Base-by-base conservation (phyloP, 2,888 invertebrate genomes). In the Stictocephala bisonia region DNA sequence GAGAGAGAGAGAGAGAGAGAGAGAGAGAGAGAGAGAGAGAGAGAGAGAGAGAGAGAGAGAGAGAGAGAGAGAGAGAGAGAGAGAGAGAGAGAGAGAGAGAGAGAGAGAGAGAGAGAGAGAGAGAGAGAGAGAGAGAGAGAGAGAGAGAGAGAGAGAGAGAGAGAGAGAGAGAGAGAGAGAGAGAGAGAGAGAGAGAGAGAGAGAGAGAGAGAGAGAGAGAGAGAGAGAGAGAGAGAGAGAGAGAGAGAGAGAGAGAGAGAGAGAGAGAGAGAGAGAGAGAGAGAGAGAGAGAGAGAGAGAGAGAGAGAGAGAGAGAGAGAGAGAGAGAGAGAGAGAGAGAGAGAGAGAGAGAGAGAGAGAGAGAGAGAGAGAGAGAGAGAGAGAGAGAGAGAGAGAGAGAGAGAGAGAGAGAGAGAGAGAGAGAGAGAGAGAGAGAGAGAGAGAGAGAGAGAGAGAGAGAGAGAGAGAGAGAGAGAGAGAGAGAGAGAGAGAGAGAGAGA, bases 401-500 rank as follows among this genome's bases (percentile, higher is more conserved):
- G 35, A 35, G 35, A 35, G 35, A 35, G 35, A 35, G 35, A 35
- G 35, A 35, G 35, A 35, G 35, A 35, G 35, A 35, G 35, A 35
- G 35, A 35, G 35, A 35, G 35, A 35, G 35, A 35, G 35, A 35
- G 35, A 35, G 35, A 35, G 35, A 35, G 35, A 35, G 35, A 35
- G 35, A 35, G 35, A 35, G 35, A 35, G 35, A 35, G 35, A 35
- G 35, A 35, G 35, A 35, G 35, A 35, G 35, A 35, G 35, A 35
- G 35, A 35, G 35, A 35, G 35, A 35, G 35, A 35, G 35, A 35
- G 35, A 35, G 35, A 35, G 13, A 44, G 44, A 44, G 44, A 44
- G 44, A 44, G 44, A 44, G 44, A 44, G 44, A 44, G 44, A 44
- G 44, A 44, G 44, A 44, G 44, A 44, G 44, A 44, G 44, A 44